phyloP scores from a whole-genome alignment of 2,888 invertebrate genomes.

The Cyaniris semiargus region DNA sequence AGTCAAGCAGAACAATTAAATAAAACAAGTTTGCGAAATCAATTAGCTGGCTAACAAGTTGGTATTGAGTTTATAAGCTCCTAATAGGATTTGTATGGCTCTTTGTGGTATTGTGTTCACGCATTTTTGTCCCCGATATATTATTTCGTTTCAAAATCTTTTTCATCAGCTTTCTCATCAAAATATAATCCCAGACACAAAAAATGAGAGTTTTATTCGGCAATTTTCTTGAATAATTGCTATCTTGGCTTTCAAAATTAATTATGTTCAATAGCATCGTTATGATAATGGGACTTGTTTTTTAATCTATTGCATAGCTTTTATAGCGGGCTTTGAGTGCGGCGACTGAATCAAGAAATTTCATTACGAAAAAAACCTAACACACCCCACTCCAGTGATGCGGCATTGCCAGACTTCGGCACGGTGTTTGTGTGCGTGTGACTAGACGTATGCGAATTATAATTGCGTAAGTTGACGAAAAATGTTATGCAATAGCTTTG shows the following conservation, averaged over 20 bases:
- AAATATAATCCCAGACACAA: neutral
- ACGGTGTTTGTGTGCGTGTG: too few species aligned
- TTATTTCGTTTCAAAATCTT: constrained; percentile 11
- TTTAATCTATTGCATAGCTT: neutral
- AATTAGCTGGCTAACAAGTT: constrained; percentile 21
- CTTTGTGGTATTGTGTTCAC: constrained; percentile 18
- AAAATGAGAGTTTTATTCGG: constrained; percentile 4
- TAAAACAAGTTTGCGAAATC: constrained; percentile 30
- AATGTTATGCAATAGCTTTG: too few species aligned
- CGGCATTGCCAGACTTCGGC: too few species aligned
- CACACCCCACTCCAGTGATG: too few species aligned
- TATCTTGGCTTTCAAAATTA: constrained; percentile 6
- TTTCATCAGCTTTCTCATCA: constrained; percentile 3
- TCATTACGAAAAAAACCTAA: too few species aligned
- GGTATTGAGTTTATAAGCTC: constrained; percentile 22
- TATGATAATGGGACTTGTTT: neutral
- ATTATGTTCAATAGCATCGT: neutral
- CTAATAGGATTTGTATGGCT: constrained; percentile 24
- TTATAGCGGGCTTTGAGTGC: too few species aligned
- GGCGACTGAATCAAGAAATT: too few species aligned
- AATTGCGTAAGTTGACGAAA: too few species aligned
- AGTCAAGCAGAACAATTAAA: constrained; percentile 40
- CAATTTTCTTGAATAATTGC: constrained; percentile 17
- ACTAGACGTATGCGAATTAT: too few species aligned
- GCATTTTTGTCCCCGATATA: constrained; percentile 20